Base-by-base conservation (phyloP, 1,140 invertebrate genomes). In the Drosophila simulans region DNA sequence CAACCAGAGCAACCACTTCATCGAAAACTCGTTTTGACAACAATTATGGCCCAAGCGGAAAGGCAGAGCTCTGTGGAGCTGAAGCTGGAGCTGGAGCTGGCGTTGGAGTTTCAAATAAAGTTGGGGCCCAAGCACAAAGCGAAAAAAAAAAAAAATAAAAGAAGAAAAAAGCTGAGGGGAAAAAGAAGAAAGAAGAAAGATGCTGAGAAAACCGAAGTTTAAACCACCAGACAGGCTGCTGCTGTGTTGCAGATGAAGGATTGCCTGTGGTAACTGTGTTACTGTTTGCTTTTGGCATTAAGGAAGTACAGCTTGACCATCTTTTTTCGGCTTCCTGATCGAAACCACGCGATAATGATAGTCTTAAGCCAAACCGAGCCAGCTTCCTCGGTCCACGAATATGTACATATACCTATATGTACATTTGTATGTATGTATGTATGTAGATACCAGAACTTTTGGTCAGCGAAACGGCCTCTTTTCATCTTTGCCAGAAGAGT, bases 281-380 rank as follows among this genome's bases (percentile, higher is more conserved):
- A 60, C 39, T 63, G 55, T 63, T 63, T 64, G 60, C 39, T 35
- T 64, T 64, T 64, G 55, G 55, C 40, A 40, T 64, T 60, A 45
- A 60, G 56, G 37, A 71, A 68, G 74, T 77, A 77, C 74, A 77
- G 74, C 76, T 77, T 77, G 74, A 7, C 72, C 72, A 75, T 69
- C 74, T 76, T 34, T 58, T 37, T 20, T 46, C 48, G 8, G n/a
- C 49, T 76, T 76, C 49, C 73, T 76, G 72, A 76, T 76, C 73
- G 40, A 59, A 59, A 39, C 22, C 48, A 15, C n/a, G 39, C 56
- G 72, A 76, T 76, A 76, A 34, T 40, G 65, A 40, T 66, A 68
- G 72, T 31, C 54, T 11, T 11, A 52, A 72, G 20, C 31, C 31
- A 13, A 39, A 39, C 12, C 1, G 13, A 39, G 13, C 12, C 37